Percentiles rank a stretch among this genome's conserved stretches.
phyloP scores from a whole-genome alignment of 1,140 invertebrate species.

The Apolygus lucorum region DNA sequence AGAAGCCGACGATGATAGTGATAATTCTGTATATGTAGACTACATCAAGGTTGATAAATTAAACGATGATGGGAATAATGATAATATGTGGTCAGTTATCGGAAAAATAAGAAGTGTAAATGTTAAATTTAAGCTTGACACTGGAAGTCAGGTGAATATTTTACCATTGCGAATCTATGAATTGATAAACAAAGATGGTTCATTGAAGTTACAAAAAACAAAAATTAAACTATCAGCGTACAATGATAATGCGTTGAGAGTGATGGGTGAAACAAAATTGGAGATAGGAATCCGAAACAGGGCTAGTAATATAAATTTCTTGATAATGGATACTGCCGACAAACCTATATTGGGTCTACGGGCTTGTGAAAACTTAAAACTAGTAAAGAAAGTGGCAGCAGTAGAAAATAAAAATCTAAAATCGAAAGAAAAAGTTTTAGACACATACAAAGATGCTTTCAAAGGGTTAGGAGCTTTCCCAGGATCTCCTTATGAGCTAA shows the following conservation, averaged over 20 bases:
- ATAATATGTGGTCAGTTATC: not conserved
- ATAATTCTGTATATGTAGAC: not conserved
- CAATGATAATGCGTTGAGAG: not conserved
- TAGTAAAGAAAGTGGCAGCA: not conserved
- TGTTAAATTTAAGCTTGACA: not conserved
- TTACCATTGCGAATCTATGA: not conserved
- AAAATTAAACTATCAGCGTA: not conserved
- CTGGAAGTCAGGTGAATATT: no score
- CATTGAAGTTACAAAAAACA: not conserved
- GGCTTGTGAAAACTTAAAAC: not conserved
- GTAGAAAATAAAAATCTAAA: not conserved
- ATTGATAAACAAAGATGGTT: not conserved
- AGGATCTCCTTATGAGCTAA: not conserved
- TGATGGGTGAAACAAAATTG: not conserved
- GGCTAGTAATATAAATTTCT: not conserved
- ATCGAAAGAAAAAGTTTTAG: not conserved
- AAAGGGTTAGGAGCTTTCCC: no score
- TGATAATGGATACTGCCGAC: not conserved
- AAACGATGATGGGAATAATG: not conserved
- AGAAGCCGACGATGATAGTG: not conserved
- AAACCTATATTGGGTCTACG: not conserved
- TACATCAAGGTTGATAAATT: not conserved
- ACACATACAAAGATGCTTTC: not conserved
- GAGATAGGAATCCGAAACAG: not conserved
- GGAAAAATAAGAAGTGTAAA: not conserved